Evolutionary conservation across 1,140 invertebrate species (phyloP), one percentile per base, ranked within the genome.

Genomic region (Branchinecta lindahli): DNA sequence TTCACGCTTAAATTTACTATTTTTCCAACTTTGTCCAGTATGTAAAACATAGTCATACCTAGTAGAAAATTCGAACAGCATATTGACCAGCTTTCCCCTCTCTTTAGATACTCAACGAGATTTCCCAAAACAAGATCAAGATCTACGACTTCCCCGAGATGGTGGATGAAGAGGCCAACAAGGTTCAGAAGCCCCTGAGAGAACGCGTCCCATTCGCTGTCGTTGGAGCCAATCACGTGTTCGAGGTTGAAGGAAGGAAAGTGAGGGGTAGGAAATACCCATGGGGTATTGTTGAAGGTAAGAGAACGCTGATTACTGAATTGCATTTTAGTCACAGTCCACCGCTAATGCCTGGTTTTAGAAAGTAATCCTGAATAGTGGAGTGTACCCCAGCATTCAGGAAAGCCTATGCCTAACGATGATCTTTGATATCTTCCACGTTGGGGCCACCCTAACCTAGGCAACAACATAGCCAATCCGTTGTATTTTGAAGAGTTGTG

Each of bases 81-180:
- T 68, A 12, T 70, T 33, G 1, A 20, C 12, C 12, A 15, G 45
- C 44, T 65, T 67, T 1, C 18, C 18, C 67, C 46, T 72, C 15
- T 33, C 66, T 18, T 0, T 77, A 92, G 89, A 92, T 99, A 77
- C 83, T 98, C 76, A 96, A 95, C 78, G 95, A 99, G 83, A 95
- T 99, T 76, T 87, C 88, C 66, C 89, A 95, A 79, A 89, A 98
- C 80, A 96, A 98, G 83, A 99, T 99, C 74, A 96, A 96, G 81
- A 95, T 99, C 73, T 99, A 99, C 81, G 94, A 98, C 78, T 99
- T 99, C 77, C 95, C 96, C 9, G 90, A 92, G 75, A 82, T 84
- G 46, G 80, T 84, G 70, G 87, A 90, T 73, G 89, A 92, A 73
- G 85, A 85, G 72, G 87, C 86, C 65, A 85, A 82, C 69, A 89